Percentiles rank a stretch among this genome's conserved stretches.
Conservation (phyloP, 35 echinoderm and acorn worm genomes). For the Ptychodera flava region DNA sequence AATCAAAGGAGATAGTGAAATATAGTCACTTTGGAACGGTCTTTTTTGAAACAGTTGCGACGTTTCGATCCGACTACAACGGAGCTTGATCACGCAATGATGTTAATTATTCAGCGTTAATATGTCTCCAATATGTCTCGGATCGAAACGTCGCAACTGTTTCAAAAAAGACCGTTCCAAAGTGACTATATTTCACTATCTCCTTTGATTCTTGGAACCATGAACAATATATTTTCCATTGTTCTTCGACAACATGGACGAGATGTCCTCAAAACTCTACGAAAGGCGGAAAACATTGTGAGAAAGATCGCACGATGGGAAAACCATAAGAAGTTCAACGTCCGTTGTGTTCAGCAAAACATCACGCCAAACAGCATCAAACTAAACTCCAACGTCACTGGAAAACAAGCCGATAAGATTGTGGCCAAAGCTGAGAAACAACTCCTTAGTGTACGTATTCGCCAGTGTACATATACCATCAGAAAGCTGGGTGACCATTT, state of each 20-base stretch:
- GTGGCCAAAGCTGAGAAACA: not conserved
- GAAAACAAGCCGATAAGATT: not conserved
- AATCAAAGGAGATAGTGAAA: too few species aligned
- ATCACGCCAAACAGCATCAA: not conserved
- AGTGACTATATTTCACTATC: not conserved
- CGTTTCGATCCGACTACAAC: too few species aligned
- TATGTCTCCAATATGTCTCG: too few species aligned
- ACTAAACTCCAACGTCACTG: not conserved
- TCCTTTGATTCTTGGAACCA: not conserved
- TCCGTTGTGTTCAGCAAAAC: not conserved
- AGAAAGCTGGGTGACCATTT: not conserved
- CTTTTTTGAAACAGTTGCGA: too few species aligned
- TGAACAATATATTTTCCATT: not conserved
- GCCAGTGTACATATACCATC: not conserved
- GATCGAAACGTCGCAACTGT: not conserved
- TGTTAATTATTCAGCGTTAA: too few species aligned
- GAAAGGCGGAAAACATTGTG: not conserved
- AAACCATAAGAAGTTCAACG: not conserved
- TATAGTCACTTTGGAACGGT: too few species aligned
- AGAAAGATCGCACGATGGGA: not conserved
- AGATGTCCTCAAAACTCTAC: not conserved
- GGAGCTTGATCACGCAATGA: too few species aligned
- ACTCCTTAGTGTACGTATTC: not conserved
- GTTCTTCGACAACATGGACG: not conserved
- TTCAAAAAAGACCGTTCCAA: not conserved